Percentiles rank a stretch among this genome's conserved stretches.
Evolutionary conservation across 2,888 invertebrate genomes (phyloP).

Genomic region (Fragum fragum): DNA sequence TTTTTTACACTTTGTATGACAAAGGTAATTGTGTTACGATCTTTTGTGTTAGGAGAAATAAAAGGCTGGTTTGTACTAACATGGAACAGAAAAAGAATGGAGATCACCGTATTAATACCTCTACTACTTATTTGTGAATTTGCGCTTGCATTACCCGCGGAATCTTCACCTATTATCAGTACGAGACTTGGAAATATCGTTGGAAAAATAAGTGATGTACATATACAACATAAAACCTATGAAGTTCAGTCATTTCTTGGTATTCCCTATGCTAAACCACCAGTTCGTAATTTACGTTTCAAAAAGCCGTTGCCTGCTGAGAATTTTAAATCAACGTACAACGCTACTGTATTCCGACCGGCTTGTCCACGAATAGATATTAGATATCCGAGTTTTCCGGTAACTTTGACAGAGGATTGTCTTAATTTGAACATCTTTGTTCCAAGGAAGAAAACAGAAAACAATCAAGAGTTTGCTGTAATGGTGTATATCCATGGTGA

Average conservation of each 20-base stretch:
- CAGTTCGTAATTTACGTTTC: conserved; percentile 19
- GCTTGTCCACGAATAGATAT: conserved; percentile 15
- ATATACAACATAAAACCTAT: background rate
- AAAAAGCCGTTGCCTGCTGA: conserved; percentile 20
- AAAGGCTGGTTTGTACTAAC: too few relatives aligned
- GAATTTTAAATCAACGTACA: background rate
- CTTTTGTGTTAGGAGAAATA: too few relatives aligned
- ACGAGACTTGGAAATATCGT: background rate
- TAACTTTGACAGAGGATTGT: conserved; percentile 93
- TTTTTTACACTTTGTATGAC: too few relatives aligned
- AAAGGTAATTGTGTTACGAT: too few relatives aligned
- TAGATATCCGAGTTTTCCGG: background rate
- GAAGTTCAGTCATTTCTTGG: background rate
- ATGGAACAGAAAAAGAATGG: too few relatives aligned
- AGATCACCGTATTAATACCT: too few relatives aligned
- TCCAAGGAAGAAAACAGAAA: conserved; percentile 87
- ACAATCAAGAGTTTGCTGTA: conserved; percentile 89
- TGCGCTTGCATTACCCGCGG: background rate
- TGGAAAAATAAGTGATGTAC: background rate
- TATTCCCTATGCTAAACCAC: conserved; percentile 16
- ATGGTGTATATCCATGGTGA: conserved; percentile 98
- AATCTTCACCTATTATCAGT: background rate
- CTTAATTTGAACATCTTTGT: conserved; percentile 98
- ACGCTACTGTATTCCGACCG: conserved; percentile 5
- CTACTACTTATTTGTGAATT: too few relatives aligned